A percentile compares a stretch with the other conserved stretches of the same genome.
Conservation (phyloP, 2,888 invertebrate species). For the Coenonympha arcania region DNA sequence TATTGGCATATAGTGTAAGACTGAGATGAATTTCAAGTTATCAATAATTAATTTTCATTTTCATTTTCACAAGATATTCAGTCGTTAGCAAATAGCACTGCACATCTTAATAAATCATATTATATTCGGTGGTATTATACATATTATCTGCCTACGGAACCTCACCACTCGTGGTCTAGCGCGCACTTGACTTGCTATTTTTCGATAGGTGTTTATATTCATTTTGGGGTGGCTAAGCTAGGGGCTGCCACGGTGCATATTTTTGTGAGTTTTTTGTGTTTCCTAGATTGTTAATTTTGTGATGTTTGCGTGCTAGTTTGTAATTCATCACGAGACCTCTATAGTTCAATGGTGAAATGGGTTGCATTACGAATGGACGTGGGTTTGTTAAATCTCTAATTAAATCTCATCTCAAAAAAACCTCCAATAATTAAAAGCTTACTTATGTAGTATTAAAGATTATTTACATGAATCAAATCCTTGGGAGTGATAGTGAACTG, state of each 20-base stretch:
- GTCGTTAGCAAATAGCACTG: no score
- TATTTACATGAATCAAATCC: no score
- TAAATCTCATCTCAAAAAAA: no score
- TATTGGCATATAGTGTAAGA: no score
- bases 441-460: no score
- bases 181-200: neutral
- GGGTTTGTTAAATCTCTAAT: neutral
- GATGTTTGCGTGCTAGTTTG: slow-evolving; percentile 4
- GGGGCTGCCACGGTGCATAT: slow-evolving; percentile 12
- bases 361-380: neutral
- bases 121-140: no score
- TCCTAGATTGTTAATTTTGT: slow-evolving; percentile 7
- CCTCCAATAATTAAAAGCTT: no score
- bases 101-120: no score
- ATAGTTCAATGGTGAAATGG: neutral
- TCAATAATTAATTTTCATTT: no score
- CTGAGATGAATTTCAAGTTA: no score
- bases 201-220: slow-evolving; percentile 18
- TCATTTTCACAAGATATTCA: no score
- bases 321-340: neutral
- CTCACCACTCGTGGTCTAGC: neutral
- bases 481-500: no score
- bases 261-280: slow-evolving; percentile 10
- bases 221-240: slow-evolving; percentile 22
- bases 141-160: neutral